A percentile compares a stretch with the other conserved stretches of the same genome.
Evolutionary conservation across 2,113 vertebrate genomes (phyloP).

Genomic region (Mystacornis crossleyi): DNA sequence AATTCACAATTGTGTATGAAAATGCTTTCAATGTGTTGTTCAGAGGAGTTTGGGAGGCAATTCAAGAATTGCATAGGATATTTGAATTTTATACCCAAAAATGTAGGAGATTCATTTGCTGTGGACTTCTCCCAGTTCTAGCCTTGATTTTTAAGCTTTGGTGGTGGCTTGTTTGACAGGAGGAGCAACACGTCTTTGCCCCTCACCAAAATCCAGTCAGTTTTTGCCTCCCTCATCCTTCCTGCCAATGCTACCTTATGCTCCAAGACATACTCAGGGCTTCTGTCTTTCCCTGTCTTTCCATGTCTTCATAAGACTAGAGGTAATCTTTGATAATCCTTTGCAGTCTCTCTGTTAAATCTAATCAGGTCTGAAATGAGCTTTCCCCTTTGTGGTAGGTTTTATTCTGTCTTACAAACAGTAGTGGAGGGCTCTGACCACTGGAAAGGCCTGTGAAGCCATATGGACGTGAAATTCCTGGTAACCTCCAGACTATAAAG

Average conservation of each 20-base stretch:
- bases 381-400: background rate
- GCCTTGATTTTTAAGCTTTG: background rate
- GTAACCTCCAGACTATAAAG: background rate
- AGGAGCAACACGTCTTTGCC: background rate
- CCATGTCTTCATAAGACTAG: background rate
- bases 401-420: background rate
- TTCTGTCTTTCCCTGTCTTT: background rate
- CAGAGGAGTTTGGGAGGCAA: background rate
- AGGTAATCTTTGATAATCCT: background rate
- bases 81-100: background rate
- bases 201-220: background rate
- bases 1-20: background rate
- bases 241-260: background rate
- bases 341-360: background rate
- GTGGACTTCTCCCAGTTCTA: background rate
- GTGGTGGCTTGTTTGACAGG: accelerated
- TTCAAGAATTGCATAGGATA: background rate
- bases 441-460: background rate
- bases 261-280: accelerated
- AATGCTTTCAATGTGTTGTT: background rate
- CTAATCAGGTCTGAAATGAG: background rate
- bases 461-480: background rate
- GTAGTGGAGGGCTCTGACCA: background rate
- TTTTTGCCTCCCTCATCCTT: background rate
- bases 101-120: background rate